These are phyloP conservation scores for Poeciliopsis turrubarensis DNA, from an alignment of 2,113 vertebrate species.

Conservation along the genomic window DNA sequence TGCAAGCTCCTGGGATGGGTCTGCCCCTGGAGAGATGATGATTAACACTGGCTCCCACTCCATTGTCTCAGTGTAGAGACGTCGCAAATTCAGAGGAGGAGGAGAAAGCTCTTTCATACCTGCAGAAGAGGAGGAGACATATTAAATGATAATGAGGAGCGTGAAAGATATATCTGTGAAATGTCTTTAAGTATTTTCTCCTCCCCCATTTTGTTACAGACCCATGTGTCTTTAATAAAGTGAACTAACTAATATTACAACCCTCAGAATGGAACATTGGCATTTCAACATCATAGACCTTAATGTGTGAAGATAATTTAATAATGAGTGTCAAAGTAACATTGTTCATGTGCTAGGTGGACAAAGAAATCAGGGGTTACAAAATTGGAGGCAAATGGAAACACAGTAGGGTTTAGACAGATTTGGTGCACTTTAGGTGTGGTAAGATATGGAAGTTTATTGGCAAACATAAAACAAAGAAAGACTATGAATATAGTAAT, in stretches of 20 bases:
- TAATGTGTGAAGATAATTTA: neutral
- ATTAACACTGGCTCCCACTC: constrained; percentile 93
- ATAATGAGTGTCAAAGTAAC: constrained; percentile 19
- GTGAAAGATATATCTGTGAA: constrained; percentile 3
- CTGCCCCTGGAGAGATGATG: constrained; percentile 96
- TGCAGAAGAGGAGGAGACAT: constrained; percentile 55
- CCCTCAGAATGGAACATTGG: neutral
- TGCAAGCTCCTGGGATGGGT: constrained; percentile 96
- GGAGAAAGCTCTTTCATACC: constrained; percentile 93
- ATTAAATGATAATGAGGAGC: neutral
- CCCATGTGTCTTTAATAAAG: neutral
- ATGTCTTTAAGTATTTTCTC: neutral
- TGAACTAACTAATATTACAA: neutral
- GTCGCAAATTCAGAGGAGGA: constrained; percentile 89
- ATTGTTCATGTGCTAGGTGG: neutral
- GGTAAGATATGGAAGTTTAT: constrained; percentile 4
- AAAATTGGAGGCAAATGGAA: constrained; percentile 1
- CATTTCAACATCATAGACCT: neutral
- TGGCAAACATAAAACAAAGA: constrained; percentile 1
- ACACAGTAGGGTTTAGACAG: neutral
- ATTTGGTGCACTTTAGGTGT: constrained; percentile 4
- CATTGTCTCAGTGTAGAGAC: constrained; percentile 89
- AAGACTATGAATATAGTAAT: neutral
- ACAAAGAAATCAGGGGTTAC: neutral
- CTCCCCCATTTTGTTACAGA: neutral